Percentiles rank a stretch among this genome's conserved stretches.
Evolutionary conservation across 2,113 vertebrate genomes (phyloP).

Genomic region (Thalassoma bifasciatum): DNA sequence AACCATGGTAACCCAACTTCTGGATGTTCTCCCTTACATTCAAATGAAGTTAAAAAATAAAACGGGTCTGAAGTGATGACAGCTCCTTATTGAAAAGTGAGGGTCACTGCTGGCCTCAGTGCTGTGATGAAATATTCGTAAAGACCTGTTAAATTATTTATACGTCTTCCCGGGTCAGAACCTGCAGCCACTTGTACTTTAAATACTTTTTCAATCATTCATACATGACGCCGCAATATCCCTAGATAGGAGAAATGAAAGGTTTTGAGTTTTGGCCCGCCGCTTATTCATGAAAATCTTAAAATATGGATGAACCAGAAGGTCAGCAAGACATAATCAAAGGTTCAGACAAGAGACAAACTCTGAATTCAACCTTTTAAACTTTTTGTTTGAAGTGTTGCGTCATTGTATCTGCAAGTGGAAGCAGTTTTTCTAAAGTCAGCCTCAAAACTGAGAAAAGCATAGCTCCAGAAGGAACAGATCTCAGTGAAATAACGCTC

Average conservation of each 20-base stretch:
- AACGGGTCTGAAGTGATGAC: slow-evolving; percentile 15
- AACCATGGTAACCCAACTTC: slow-evolving; percentile 64
- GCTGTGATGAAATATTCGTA: background rate
- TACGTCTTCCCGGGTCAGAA: slow-evolving; percentile 14
- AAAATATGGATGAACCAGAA: too few relatives aligned
- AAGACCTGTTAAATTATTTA: background rate
- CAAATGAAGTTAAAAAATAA: slow-evolving; percentile 44
- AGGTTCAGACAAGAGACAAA: too few relatives aligned
- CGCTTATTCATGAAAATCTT: too few relatives aligned
- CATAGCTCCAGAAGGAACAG: too few relatives aligned
- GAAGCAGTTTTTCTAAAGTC: too few relatives aligned
- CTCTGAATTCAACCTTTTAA: too few relatives aligned
- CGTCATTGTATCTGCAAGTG: too few relatives aligned
- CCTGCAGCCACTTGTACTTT: slow-evolving; percentile 1
- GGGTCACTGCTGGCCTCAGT: background rate
- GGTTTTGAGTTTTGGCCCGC: too few relatives aligned
- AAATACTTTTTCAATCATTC: background rate
- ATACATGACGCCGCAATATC: background rate
- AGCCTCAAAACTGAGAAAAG: too few relatives aligned
- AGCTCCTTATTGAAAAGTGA: background rate
- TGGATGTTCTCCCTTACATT: slow-evolving; percentile 29
- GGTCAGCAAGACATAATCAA: too few relatives aligned
- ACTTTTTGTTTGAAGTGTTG: too few relatives aligned
- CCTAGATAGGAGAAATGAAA: background rate
- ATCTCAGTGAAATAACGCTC: too few relatives aligned